Base-by-base conservation (phyloP, 2,113 vertebrate genomes). In the Gobio gobio region DNA sequence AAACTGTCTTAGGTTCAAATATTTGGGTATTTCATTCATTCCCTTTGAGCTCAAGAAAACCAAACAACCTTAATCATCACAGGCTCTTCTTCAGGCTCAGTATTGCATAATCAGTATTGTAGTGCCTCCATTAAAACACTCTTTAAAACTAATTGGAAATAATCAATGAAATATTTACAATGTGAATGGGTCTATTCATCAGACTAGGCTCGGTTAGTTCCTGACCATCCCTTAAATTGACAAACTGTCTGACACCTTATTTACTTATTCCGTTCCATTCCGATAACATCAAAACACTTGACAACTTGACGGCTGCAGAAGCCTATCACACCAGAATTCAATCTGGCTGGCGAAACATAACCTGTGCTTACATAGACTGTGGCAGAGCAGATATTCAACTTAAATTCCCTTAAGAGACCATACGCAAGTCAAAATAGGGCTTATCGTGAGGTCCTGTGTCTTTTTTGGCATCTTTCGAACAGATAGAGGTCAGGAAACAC, bases 311-410 rank as follows among this genome's bases (percentile, higher is more conserved):
- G 36, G 59, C 43, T 58, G 59, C 43, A 72, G 82, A 49, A 47
- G 78, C 72, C 85, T 59, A 33, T 61, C 79, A 85, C 51, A 58
- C 16, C 59, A 79, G 85, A 89, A 89, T 76, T 66, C 64, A 89
- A 85, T 87, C 87, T 83, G 73, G 24, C 83, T n/a, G 24, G 24
- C 13, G 87, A 82, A 88, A 86, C 77, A 78, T 64, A 66, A 78
- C 58, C 83, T 85, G 45, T 80, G 82, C 83, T 81, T 68, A 87
- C 70, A 84, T 10, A 75, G 26, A 70, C 36, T 3, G 9, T 5
- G 20, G 12, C 16, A n/a, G 40, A 76, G 58, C 26, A 73, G 45
- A 59, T 74, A 78, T 64, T 82, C 78, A 47, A 49, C 78, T 76
- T 56, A 74, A 73, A 84, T 64, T 82, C 83, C 76, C 85, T 82